Conservation (phyloP, 1,140 invertebrate genomes). For the Wasmannia auropunctata region DNA sequence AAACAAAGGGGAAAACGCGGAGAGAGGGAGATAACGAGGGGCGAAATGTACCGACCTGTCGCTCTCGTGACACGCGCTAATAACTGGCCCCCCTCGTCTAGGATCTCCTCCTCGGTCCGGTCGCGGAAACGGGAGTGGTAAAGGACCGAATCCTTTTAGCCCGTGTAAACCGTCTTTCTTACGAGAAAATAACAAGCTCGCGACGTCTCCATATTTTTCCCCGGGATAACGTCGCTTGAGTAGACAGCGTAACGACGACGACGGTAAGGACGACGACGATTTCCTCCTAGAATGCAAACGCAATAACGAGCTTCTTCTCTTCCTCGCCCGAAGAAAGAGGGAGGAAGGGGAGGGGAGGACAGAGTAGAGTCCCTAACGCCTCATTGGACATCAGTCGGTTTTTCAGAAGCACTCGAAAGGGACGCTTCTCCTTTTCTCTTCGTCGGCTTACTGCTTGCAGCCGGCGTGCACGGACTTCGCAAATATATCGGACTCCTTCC, state of each 20-base stretch:
- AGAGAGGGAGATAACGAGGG: not conserved
- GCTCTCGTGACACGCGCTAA: slow-evolving; percentile 22
- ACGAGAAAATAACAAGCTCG: slow-evolving; percentile 58
- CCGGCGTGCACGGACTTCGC: slow-evolving; percentile 14
- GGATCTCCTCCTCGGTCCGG: not conserved
- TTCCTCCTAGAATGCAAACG: slow-evolving; percentile 57
- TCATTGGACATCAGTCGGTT: slow-evolving; percentile 40
- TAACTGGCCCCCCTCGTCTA: not conserved
- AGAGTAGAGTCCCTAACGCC: slow-evolving; percentile 20
- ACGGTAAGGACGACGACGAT: slow-evolving; percentile 46
- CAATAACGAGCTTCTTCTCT: slow-evolving; percentile 59
- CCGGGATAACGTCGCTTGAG: slow-evolving; percentile 35
- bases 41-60: not conserved
- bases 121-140: not conserved
- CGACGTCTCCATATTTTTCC: slow-evolving; percentile 41
- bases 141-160: slow-evolving; percentile 31
- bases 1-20: not conserved
- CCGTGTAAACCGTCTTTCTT: slow-evolving; percentile 2
- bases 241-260: slow-evolving; percentile 56
- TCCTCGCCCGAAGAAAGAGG: not conserved
- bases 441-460: slow-evolving; percentile 6
- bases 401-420: slow-evolving; percentile 14
- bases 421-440: slow-evolving; percentile 32
- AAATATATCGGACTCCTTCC: not conserved
- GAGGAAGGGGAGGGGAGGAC: no score